phyloP scores from a whole-genome alignment of 2,888 invertebrate genomes.

The Philonicus albiceps region DNA sequence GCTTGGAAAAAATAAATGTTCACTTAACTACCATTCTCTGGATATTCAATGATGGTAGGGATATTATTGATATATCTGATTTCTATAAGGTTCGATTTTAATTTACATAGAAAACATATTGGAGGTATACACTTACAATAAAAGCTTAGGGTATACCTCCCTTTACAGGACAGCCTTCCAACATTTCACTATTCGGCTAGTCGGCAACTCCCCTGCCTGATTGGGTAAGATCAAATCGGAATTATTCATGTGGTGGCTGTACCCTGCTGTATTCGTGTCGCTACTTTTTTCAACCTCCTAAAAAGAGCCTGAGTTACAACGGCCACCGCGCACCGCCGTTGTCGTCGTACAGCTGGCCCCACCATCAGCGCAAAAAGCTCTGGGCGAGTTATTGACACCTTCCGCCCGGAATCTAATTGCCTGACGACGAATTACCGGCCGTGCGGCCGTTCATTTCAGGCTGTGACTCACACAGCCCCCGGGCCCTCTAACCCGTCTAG shows the following conservation, averaged over 20 bases:
- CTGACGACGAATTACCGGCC: slow-evolving; percentile 8
- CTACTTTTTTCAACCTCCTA: not conserved
- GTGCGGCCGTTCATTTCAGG: not conserved
- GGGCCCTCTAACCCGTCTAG: not conserved
- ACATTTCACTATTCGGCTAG: not conserved
- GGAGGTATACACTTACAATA: not conserved
- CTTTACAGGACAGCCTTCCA: not conserved
- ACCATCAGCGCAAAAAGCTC: not conserved
- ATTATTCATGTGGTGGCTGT: not conserved
- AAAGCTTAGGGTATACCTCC: not conserved
- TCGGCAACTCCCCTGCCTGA: not conserved
- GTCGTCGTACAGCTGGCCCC: not conserved
- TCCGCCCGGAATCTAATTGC: slow-evolving; percentile 1
- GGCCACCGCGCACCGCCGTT: not conserved
- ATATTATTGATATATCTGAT: no score
- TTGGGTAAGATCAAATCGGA: not conserved
- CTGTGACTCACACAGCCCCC: not conserved
- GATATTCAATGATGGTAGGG: no score
- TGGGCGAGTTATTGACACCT: slow-evolving; percentile 21
- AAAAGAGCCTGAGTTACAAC: not conserved
- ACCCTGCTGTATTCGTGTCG: not conserved
- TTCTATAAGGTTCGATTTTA: not conserved
- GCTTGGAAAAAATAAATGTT: no score
- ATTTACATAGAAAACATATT: not conserved
- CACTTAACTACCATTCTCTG: no score